These are phyloP conservation scores for Probaryconus sp. DNA, from an alignment of 1,140 invertebrate species.

Conservation along the genomic window DNA sequence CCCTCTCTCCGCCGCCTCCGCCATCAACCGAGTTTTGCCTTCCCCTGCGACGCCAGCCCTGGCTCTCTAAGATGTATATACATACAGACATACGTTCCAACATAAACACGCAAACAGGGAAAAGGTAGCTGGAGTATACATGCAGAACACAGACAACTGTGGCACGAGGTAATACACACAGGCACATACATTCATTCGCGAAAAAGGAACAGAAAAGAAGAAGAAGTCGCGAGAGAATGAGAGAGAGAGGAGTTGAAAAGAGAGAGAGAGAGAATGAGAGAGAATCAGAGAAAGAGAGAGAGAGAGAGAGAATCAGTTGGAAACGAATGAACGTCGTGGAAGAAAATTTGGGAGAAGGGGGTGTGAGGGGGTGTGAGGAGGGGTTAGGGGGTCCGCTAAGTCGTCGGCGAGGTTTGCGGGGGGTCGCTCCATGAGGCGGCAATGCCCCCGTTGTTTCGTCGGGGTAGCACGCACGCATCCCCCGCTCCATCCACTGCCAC, in stretches of 20 bases:
- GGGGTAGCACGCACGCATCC: conserved; percentile 72
- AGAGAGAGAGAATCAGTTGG: conserved; percentile 65
- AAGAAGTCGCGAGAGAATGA: conserved; percentile 48
- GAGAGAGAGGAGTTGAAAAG: conserved; percentile 54
- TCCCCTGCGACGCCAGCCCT: conserved; percentile 53
- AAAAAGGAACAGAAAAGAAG: conserved; percentile 63
- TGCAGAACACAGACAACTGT: background rate
- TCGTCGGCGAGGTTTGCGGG: conserved; percentile 48
- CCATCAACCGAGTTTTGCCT: conserved; percentile 58
- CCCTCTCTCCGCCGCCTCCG: conserved; percentile 52
- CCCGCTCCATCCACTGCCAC: conserved; percentile 25
- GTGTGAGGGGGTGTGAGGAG: background rate
- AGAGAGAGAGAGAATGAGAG: conserved; percentile 62
- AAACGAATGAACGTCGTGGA: conserved; percentile 61
- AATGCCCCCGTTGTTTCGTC: conserved; percentile 76
- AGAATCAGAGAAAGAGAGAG: conserved; percentile 47
- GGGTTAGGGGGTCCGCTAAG: conserved; percentile 45
- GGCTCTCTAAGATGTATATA: conserved; percentile 12
- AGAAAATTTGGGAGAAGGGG: conserved; percentile 19
- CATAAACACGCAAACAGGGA: conserved; percentile 21
- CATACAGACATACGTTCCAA: conserved; percentile 47
- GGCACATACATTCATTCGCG: conserved; percentile 45
- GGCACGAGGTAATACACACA: conserved; percentile 20
- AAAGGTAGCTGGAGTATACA: background rate
- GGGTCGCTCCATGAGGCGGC: conserved; percentile 64